Percentiles rank a stretch among this genome's conserved stretches.
Conservation (phyloP, 2,888 invertebrate species). For the Napeogenes sylphis region DNA sequence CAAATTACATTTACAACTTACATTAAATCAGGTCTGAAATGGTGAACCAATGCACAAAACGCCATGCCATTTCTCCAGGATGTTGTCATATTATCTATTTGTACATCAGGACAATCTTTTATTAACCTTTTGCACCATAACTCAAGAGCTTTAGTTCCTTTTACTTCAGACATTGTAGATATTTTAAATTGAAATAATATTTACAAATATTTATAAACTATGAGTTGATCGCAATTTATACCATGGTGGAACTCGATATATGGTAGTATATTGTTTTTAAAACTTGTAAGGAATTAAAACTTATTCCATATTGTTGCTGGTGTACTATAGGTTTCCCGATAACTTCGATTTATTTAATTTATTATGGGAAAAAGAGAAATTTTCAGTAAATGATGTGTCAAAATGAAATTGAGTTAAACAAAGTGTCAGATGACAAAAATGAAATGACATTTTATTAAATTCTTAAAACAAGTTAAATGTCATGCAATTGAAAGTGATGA, state of each 20-base stretch:
- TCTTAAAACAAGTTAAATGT: not conserved
- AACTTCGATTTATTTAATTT: not conserved
- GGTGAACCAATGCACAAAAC: conserved; percentile 97
- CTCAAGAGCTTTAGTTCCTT: conserved; percentile 93
- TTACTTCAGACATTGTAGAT: conserved; percentile 84
- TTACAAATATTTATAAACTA: not conserved
- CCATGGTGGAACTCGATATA: not conserved
- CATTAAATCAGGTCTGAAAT: conserved; percentile 97
- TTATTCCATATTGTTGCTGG: conserved; percentile 14
- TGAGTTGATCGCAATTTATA: not conserved
- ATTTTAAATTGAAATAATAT: no score
- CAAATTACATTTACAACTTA: conserved; percentile 75
- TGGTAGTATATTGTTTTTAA: conserved; percentile 10
- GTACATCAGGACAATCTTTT: conserved; percentile 92
- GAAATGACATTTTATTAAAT: conserved; percentile 1
- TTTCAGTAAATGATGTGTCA: conserved; percentile 27
- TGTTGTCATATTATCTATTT: conserved; percentile 95
- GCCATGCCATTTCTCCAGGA: conserved; percentile 97
- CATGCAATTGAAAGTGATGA: no score
- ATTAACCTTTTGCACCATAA: conserved; percentile 94
- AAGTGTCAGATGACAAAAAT: not conserved
- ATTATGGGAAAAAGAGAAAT: conserved; percentile 9
- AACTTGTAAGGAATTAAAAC: conserved; percentile 8
- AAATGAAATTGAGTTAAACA: conserved; percentile 15
- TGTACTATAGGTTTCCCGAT: conserved; percentile 2